These are phyloP conservation scores for Drosophila mayaguana DNA, from an alignment of 2,888 invertebrate species.

Conservation along the genomic window DNA sequence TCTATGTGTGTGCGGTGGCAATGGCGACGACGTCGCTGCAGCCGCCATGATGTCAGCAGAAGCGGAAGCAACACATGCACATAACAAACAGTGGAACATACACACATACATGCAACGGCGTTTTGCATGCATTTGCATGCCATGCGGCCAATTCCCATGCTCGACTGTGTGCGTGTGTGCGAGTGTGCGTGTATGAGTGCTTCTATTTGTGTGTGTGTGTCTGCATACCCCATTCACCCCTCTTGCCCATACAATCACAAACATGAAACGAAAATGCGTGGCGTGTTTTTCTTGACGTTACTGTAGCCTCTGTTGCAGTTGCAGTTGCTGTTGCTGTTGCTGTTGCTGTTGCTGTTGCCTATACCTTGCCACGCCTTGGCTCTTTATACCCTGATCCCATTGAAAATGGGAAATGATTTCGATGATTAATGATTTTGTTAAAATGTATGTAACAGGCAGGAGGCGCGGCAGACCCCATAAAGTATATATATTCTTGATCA, in stretches of 20 bases:
- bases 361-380: too few species aligned
- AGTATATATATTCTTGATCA: too few species aligned
- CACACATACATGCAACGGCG: conserved; percentile 39
- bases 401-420: too few species aligned
- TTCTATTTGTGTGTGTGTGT: not conserved
- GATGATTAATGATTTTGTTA: too few species aligned
- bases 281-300: conserved; percentile 30
- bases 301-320: not conserved
- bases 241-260: not conserved
- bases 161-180: not conserved
- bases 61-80: conserved; percentile 61
- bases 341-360: not conserved
- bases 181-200: too few species aligned
- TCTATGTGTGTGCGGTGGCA: conserved; percentile 1
- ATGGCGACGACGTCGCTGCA: not conserved
- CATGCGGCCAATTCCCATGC: conserved; percentile 29
- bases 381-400: too few species aligned
- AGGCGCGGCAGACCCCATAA: too few species aligned
- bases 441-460: too few species aligned
- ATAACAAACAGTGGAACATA: not conserved
- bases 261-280: conserved; percentile 46
- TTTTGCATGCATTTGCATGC: conserved; percentile 63
- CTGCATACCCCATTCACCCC: not conserved
- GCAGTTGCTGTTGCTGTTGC: not conserved
- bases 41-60: conserved; percentile 1